A percentile compares a stretch with the other conserved stretches of the same genome.
These are phyloP conservation scores for Brachyalestes nurse DNA, from an alignment of 2,797 vertebrate species.

Conservation along the genomic window DNA sequence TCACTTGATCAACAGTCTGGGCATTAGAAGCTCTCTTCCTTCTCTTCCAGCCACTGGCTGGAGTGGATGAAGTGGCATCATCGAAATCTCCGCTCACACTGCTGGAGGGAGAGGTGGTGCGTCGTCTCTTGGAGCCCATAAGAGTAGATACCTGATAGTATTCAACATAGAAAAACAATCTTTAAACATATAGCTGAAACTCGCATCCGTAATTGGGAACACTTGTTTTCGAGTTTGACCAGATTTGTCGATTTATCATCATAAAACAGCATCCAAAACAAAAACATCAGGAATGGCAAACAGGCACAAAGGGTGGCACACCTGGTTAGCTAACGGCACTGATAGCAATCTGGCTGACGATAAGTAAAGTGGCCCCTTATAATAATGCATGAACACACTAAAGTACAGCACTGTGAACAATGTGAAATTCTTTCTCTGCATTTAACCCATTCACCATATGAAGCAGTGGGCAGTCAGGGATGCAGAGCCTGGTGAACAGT, in stretches of 20 bases:
- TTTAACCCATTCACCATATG: too few species aligned
- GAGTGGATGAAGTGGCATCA: slow-evolving; percentile 85
- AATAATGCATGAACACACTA: too few species aligned
- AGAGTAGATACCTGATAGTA: slow-evolving; percentile 59
- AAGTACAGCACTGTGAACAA: too few species aligned
- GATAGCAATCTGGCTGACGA: neutral
- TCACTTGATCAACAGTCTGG: slow-evolving; percentile 92
- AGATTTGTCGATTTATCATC: neutral
- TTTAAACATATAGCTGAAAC: neutral
- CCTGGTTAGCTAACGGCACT: neutral
- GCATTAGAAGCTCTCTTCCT: slow-evolving; percentile 86
- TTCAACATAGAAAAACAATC: neutral
- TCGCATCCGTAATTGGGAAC: neutral
- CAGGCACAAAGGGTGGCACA: neutral
- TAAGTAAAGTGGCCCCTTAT: too few species aligned
- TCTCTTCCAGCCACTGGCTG: slow-evolving; percentile 91
- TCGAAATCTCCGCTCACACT: slow-evolving; percentile 94
- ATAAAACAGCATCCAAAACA: neutral
- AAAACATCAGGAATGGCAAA: neutral
- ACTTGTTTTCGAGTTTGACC: too few species aligned
- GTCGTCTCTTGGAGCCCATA: slow-evolving; percentile 94
- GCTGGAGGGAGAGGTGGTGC: slow-evolving; percentile 96
- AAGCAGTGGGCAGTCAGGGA: too few species aligned
- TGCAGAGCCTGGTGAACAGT: too few species aligned
- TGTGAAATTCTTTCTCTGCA: too few species aligned